These are phyloP conservation scores for Melipona beecheii DNA, from an alignment of 2,888 invertebrate species.

Conservation along the genomic window DNA sequence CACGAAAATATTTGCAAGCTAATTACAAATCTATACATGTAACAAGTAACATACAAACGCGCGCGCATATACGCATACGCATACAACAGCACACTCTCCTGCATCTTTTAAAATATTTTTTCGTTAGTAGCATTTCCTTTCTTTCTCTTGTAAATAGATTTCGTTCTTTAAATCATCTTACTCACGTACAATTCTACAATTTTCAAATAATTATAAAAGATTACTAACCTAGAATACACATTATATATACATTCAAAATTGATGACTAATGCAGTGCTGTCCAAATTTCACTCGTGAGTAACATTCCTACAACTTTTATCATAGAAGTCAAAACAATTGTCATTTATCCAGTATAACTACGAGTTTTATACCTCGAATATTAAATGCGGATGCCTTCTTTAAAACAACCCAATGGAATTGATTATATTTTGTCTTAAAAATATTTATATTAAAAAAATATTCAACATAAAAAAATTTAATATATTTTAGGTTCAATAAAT, in stretches of 20 bases:
- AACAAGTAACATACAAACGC: neutral
- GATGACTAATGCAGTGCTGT: constrained; percentile 28
- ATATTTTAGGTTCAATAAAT: neutral
- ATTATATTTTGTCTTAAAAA: neutral
- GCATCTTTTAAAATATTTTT: constrained; percentile 27
- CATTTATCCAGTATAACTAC: neutral
- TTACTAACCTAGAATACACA: constrained; percentile 67
- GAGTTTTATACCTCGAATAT: neutral
- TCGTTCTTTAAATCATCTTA: constrained; percentile 34
- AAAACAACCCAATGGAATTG: neutral
- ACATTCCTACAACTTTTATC: too few relatives aligned
- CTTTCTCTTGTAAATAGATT: constrained; percentile 16
- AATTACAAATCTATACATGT: constrained; percentile 15
- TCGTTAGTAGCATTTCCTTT: constrained; percentile 27
- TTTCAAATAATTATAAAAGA: constrained; percentile 56
- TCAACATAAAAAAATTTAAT: too few relatives aligned
- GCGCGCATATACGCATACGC: neutral
- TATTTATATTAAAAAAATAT: neutral
- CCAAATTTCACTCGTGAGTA: constrained; percentile 3
- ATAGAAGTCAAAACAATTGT: neutral
- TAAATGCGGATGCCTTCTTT: too few relatives aligned
- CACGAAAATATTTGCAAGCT: constrained; percentile 35
- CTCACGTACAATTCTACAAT: constrained; percentile 67
- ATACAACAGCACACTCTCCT: constrained; percentile 4
- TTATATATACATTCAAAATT: constrained; percentile 41